These are phyloP conservation scores for Artibeus jamaicensis DNA, from an alignment of 2,797 vertebrate genomes.

Conservation along the genomic window DNA sequence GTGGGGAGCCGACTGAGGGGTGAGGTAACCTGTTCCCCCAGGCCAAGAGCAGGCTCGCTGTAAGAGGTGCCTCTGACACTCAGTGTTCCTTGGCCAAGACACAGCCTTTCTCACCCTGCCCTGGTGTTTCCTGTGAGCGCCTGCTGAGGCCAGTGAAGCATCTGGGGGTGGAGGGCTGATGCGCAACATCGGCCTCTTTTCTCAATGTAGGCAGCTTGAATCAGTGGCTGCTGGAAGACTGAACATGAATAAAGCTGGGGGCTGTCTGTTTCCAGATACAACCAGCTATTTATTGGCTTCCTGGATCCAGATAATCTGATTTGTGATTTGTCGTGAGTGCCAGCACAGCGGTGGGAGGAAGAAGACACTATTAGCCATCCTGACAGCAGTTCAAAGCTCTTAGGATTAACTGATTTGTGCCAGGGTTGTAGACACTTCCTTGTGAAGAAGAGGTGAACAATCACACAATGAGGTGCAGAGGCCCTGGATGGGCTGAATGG, in stretches of 20 bases:
- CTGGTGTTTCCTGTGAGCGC: not conserved
- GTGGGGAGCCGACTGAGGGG: not conserved
- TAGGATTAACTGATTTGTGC: not conserved
- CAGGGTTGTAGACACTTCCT: not conserved
- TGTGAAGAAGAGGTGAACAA: not conserved
- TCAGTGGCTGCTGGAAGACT: not conserved
- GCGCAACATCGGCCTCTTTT: not conserved
- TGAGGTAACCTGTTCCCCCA: not conserved
- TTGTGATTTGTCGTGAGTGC: not conserved
- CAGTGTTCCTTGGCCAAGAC: too few relatives aligned
- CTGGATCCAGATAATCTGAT: not conserved
- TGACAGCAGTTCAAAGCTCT: not conserved
- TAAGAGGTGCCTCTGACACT: too few relatives aligned
- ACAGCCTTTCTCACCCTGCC: fast-evolving
- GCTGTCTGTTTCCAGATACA: not conserved
- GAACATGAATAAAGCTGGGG: not conserved
- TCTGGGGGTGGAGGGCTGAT: not conserved
- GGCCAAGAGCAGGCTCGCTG: not conserved
- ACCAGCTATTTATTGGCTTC: not conserved
- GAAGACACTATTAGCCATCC: not conserved
- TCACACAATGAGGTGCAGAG: not conserved
- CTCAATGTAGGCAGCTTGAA: not conserved
- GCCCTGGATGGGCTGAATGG: fast-evolving
- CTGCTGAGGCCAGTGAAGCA: not conserved
- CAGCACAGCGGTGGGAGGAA: not conserved